Evolutionary conservation across 2,888 invertebrate species (phyloP).

Genomic region (Marronus borbonicus): DNA sequence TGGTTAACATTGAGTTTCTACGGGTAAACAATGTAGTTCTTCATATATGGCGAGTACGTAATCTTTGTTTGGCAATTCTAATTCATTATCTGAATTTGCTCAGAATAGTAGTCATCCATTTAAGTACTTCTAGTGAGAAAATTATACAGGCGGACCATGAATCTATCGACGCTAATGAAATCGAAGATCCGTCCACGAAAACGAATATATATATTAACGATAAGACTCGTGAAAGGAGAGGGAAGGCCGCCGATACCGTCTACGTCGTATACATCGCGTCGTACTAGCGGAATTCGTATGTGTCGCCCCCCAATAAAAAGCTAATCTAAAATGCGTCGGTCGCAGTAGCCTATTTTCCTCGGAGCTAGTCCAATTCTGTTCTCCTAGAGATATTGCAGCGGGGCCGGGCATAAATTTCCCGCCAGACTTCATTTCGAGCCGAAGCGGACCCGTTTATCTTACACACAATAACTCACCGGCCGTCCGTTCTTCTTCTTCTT

Average conservation of each 20-base stretch:
- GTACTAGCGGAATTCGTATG: constrained; percentile 41
- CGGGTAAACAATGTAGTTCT: neutral
- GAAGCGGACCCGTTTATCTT: constrained; percentile 82
- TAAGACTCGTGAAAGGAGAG: constrained; percentile 25
- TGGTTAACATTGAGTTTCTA: too few species aligned
- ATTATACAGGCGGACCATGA: constrained; percentile 12
- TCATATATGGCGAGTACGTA: neutral
- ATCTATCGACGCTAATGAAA: constrained; percentile 36
- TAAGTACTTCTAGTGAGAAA: neutral
- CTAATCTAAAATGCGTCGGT: constrained; percentile 70
- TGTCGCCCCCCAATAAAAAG: constrained; percentile 66
- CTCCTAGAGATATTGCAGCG: constrained; percentile 70
- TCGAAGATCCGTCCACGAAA: constrained; percentile 29
- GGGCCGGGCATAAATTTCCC: constrained; percentile 71
- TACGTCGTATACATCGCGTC: constrained; percentile 23
- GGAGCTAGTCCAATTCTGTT: constrained; percentile 70
- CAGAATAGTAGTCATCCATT: neutral
- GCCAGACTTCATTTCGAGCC: constrained; percentile 81
- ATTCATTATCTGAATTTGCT: neutral
- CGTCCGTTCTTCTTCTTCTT: constrained; percentile 67
- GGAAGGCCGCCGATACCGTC: constrained; percentile 26
- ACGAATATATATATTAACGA: constrained; percentile 41
- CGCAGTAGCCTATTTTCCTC: constrained; percentile 69
- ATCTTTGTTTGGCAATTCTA: neutral
- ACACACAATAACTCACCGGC: constrained; percentile 74